Base-by-base conservation (phyloP, 2,113 vertebrate species). In the Dicentrarchus labrax region DNA sequence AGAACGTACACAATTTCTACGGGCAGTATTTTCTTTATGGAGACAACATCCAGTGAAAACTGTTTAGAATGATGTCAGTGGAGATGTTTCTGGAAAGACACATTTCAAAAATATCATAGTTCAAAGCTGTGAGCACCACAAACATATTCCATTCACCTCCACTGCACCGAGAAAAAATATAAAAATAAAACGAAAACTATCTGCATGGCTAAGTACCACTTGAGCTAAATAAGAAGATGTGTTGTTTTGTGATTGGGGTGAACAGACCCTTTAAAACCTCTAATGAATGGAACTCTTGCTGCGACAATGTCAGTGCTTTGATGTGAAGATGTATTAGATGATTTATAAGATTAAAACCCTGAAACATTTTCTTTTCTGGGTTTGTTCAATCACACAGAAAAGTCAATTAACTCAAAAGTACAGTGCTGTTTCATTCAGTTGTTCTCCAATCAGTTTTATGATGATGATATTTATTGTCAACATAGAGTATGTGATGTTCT, bases 261-360 rank as follows among this genome's bases (percentile, higher is more conserved):
- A 84, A 76, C 6, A 15, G 54, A 69, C 16, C 66, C 75, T 76
- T 83, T 57, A 62, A 83, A 79, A 70, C 79, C 62, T 83, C 39
- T 15, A 57, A 16, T 19, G 38, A 80, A 83, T 22, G 4, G 36
- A 50, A 70, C 36, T 69, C 50, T 73, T 80, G 76, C 88, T 87
- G 82, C 83, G 87, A 60, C 61, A 19, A 2, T 22, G 30, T 24
- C 54, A 17, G 13, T 75, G 67, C 66, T 68, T 59, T 56, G 4
- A 19, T 48, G 71, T 86, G 12, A 36, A 82, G 79, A 80, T 41
- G 62, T 51, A n/a, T 65, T 19, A 17, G 45, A 2, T 39, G 0
- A 64, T 64, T 43, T 69, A 39, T 41, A 50, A 38, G 39, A 62
- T n/a, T 15, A 45, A 71, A 80, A 69, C 19, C 2, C 65, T 64